phyloP scores from a whole-genome alignment of 2,888 invertebrate genomes.

The Polydrusus cervinus region DNA sequence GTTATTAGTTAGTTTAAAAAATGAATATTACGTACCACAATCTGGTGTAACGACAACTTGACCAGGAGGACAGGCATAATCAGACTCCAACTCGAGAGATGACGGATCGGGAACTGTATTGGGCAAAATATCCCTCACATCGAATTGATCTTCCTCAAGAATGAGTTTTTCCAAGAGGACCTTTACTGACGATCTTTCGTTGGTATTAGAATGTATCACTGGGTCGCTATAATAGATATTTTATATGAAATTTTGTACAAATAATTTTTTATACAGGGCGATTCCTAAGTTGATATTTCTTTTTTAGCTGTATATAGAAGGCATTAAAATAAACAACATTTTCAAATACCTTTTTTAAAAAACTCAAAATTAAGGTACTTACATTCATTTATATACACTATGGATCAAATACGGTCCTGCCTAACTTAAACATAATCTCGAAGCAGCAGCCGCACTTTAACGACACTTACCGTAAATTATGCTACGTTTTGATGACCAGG shows the following conservation, averaged over 20 bases:
- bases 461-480: too few species aligned
- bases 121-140: slow-evolving; percentile 92
- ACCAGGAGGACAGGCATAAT: slow-evolving; percentile 93
- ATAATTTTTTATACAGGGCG: too few species aligned
- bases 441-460: too few species aligned
- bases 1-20: not conserved
- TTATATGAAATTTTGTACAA: not conserved
- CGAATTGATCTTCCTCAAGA: slow-evolving; percentile 94
- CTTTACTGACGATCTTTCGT: slow-evolving; percentile 89
- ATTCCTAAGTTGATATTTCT: too few species aligned
- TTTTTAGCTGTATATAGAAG: too few species aligned
- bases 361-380: too few species aligned
- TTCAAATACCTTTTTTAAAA: too few species aligned
- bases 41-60: slow-evolving; percentile 95
- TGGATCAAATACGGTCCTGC: too few species aligned
- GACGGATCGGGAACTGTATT: slow-evolving; percentile 96
- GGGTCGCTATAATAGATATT: slow-evolving; percentile 81
- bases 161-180: slow-evolving; percentile 91
- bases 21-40: slow-evolving; percentile 80
- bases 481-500: too few species aligned
- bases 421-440: too few species aligned
- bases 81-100: slow-evolving; percentile 88
- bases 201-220: slow-evolving; percentile 88
- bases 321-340: too few species aligned
- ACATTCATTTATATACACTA: too few species aligned